A percentile compares a stretch with the other conserved stretches of the same genome.
These are phyloP conservation scores for Acestrorhynchus altus DNA, from an alignment of 2,797 vertebrate genomes.

Conservation along the genomic window DNA sequence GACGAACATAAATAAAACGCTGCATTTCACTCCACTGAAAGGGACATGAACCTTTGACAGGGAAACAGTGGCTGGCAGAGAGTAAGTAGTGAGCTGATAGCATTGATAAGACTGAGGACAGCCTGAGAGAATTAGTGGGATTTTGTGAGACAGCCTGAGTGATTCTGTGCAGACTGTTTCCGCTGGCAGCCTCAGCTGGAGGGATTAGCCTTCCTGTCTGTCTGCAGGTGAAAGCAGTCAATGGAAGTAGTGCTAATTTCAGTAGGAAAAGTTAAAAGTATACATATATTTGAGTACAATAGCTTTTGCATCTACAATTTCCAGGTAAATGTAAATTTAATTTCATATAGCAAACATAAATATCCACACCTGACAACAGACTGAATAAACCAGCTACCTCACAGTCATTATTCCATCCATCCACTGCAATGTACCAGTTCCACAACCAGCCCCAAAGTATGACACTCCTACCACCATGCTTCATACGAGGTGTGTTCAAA, in stretches of 20 bases:
- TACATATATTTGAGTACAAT: too few species aligned
- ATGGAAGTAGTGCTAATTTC: background rate
- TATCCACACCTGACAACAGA: too few species aligned
- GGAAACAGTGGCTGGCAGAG: conserved; percentile 2
- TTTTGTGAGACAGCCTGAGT: background rate
- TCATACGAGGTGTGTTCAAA: too few species aligned
- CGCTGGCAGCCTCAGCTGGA: background rate
- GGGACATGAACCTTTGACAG: background rate
- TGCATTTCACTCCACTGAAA: background rate
- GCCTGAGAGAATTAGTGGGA: background rate
- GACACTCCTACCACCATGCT: too few species aligned
- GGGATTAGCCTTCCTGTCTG: background rate
- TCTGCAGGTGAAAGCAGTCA: background rate
- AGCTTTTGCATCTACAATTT: too few species aligned
- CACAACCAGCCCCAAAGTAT: too few species aligned
- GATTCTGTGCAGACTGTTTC: background rate
- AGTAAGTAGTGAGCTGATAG: conserved; percentile 13
- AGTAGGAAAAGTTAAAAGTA: background rate
- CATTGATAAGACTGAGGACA: conserved; percentile 3
- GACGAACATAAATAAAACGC: background rate
- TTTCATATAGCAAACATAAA: too few species aligned
- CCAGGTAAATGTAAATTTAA: too few species aligned
- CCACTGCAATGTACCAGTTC: too few species aligned
- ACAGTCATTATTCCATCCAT: too few species aligned
- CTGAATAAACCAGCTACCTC: too few species aligned